phyloP scores from a whole-genome alignment of 1,140 invertebrate species.

The Drosophila nikananu region DNA sequence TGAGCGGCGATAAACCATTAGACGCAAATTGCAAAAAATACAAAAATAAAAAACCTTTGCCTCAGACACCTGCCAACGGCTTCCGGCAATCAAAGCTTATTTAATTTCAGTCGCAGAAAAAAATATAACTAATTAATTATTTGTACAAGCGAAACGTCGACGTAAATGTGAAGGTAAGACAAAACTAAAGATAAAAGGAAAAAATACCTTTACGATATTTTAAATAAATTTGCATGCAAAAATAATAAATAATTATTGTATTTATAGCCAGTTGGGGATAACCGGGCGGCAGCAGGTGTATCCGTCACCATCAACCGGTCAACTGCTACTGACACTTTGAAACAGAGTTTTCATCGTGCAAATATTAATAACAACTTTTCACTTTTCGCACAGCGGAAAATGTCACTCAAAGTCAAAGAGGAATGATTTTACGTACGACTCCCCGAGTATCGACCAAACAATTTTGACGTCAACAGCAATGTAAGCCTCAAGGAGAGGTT shows the following conservation, averaged over 20 bases:
- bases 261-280: slow-evolving; percentile 20
- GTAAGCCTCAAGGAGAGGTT: slow-evolving; percentile 39
- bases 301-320: slow-evolving; percentile 50
- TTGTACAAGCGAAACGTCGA: slow-evolving; percentile 33
- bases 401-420: slow-evolving; percentile 78
- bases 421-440: slow-evolving; percentile 51
- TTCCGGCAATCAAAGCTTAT: slow-evolving; percentile 66
- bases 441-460: slow-evolving; percentile 66
- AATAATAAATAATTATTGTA: slow-evolving; percentile 23
- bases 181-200: slow-evolving; percentile 12
- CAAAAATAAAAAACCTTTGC: slow-evolving; percentile 31
- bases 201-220: slow-evolving; percentile 8
- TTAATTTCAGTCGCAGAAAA: slow-evolving; percentile 62
- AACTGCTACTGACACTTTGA: slow-evolving; percentile 41
- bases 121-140: slow-evolving; percentile 70
- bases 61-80: slow-evolving; percentile 44
- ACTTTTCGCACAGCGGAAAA: slow-evolving; percentile 75
- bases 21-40: slow-evolving; percentile 28
- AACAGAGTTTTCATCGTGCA: slow-evolving; percentile 58
- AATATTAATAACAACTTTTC: slow-evolving; percentile 80
- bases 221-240: slow-evolving; percentile 64
- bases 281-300: slow-evolving; percentile 27
- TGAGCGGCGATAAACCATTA: slow-evolving; percentile 34
- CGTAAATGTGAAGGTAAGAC: slow-evolving; percentile 64
- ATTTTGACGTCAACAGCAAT: slow-evolving; percentile 53